phyloP scores from a whole-genome alignment of 2,888 invertebrate species.

The Cheilosia scutellata region DNA sequence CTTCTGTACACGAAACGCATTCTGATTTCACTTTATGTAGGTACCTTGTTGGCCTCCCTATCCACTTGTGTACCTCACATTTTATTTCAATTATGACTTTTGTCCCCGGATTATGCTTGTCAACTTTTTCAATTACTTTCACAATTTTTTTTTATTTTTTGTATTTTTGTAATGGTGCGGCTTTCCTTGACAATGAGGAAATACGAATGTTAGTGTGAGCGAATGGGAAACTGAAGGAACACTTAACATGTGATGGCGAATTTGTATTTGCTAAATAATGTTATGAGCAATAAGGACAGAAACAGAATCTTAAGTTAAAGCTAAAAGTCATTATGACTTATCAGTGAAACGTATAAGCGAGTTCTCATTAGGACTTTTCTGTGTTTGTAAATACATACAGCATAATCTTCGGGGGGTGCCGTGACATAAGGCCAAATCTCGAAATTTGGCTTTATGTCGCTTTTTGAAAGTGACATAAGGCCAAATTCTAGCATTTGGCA shows the following conservation, averaged over 20 bases:
- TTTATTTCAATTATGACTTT: slow-evolving; percentile 54
- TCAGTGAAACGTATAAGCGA: too few relatives aligned
- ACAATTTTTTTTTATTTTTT: slow-evolving; percentile 18
- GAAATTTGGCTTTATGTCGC: too few relatives aligned
- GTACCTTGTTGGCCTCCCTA: slow-evolving; percentile 21
- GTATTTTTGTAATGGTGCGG: neutral
- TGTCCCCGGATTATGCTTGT: slow-evolving; percentile 31
- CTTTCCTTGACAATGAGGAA: slow-evolving; percentile 1
- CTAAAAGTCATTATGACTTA: too few relatives aligned
- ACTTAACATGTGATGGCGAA: slow-evolving; percentile 1
- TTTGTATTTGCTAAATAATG: slow-evolving; percentile 8
- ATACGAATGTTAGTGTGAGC: slow-evolving; percentile 2
- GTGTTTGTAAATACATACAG: too few relatives aligned
- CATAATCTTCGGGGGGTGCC: too few relatives aligned
- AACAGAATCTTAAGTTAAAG: neutral
- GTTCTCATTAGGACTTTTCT: too few relatives aligned
- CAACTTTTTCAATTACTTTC: slow-evolving; percentile 56
- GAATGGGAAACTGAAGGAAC: slow-evolving; percentile 13
- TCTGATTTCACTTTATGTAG: slow-evolving; percentile 8
- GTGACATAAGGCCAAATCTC: too few relatives aligned
- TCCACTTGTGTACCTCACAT: slow-evolving; percentile 34
- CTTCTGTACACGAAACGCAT: slow-evolving; percentile 11
- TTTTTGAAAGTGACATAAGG: too few relatives aligned
- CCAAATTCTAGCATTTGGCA: too few relatives aligned
- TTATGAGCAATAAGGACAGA: slow-evolving; percentile 1